phyloP scores from a whole-genome alignment of 2,888 invertebrate genomes.

The Acleris sparsana region DNA sequence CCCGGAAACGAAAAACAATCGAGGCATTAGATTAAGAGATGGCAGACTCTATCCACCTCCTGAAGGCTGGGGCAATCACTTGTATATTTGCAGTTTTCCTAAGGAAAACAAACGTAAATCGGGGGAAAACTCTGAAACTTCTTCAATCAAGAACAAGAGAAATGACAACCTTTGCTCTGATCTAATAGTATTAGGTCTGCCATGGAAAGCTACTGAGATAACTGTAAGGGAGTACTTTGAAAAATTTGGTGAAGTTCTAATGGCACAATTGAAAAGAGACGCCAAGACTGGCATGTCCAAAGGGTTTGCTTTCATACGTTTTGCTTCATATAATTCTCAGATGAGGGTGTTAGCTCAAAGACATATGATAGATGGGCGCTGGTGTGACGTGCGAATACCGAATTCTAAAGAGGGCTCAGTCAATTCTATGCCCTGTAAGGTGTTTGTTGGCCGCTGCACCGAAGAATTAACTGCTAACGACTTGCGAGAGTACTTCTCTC shows the following conservation, averaged over 20 bases:
- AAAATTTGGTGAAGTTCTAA: slow-evolving; percentile 97
- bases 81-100: slow-evolving; percentile 92
- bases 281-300: slow-evolving; percentile 96
- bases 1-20: slow-evolving; percentile 94
- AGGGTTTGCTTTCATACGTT: slow-evolving; percentile 99
- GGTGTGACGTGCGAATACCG: slow-evolving; percentile 99
- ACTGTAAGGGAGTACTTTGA: slow-evolving; percentile 98
- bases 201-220: slow-evolving; percentile 99
- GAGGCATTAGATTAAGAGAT: slow-evolving; percentile 95
- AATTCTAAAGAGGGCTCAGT: slow-evolving; percentile 93
- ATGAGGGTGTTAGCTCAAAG: slow-evolving; percentile 96
- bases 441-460: slow-evolving; percentile 93
- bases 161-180: slow-evolving; percentile 98
- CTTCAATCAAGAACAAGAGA: slow-evolving; percentile 95
- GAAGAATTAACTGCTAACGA: slow-evolving; percentile 92
- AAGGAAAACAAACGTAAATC: slow-evolving; percentile 97
- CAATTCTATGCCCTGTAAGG: slow-evolving; percentile 90
- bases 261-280: slow-evolving; percentile 98
- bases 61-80: slow-evolving; percentile 92
- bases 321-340: slow-evolving; percentile 97
- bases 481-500: slow-evolving; percentile 90
- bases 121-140: slow-evolving; percentile 93
- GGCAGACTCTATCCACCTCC: slow-evolving; percentile 95
- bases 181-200: slow-evolving; percentile 98
- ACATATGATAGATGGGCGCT: slow-evolving; percentile 98